These are phyloP conservation scores for Alauda arvensis DNA, from an alignment of 2,797 vertebrate genomes.

Conservation along the genomic window DNA sequence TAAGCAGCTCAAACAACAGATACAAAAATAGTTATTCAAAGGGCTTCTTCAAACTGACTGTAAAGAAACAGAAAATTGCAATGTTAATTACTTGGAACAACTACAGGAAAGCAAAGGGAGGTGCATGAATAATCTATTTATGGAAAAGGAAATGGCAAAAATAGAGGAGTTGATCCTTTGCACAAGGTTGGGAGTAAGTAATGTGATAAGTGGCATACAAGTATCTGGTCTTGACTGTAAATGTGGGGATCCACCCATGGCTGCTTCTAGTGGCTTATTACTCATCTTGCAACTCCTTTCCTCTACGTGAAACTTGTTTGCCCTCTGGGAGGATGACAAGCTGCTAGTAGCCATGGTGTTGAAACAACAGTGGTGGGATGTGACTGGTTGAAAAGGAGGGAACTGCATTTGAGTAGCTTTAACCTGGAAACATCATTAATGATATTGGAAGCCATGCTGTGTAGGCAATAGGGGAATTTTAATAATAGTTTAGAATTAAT, in stretches of 20 bases:
- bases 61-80: background rate
- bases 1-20: background rate
- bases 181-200: background rate
- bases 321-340: background rate
- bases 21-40: conserved; percentile 12
- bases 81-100: background rate
- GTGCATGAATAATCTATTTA: conserved; percentile 16
- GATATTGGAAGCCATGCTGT: background rate
- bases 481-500: background rate
- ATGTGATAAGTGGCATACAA: background rate
- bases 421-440: background rate
- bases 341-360: background rate
- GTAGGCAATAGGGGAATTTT: background rate
- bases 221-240: background rate
- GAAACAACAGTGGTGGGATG: background rate
- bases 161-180: conserved; percentile 45
- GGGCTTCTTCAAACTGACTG: background rate
- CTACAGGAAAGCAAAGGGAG: conserved; percentile 37
- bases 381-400: background rate
- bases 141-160: conserved; percentile 45
- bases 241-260: background rate
- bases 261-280: background rate
- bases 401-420: background rate
- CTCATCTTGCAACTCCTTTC: background rate
- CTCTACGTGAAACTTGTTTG: background rate